Evolutionary conservation across 2,888 invertebrate species (phyloP).

Genomic region (Odontomyia ornata): DNA sequence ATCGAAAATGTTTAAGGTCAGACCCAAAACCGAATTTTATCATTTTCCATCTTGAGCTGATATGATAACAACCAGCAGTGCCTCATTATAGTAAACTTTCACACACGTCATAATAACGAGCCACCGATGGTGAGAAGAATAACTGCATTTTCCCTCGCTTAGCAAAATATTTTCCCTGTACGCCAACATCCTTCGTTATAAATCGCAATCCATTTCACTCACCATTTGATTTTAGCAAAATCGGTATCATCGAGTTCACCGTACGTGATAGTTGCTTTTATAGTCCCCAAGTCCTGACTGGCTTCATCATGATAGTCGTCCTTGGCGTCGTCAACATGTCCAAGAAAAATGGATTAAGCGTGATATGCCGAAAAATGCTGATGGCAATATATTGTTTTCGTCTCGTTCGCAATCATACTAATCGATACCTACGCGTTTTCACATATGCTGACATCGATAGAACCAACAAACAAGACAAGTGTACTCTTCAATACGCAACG

Average conservation of each 20-base stretch:
- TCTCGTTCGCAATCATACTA: neutral
- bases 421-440: neutral
- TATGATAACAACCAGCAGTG: too few relatives aligned
- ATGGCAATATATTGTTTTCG: conserved; percentile 34
- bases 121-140: too few relatives aligned
- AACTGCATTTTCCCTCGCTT: too few relatives aligned
- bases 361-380: conserved; percentile 36
- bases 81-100: too few relatives aligned
- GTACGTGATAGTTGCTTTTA: conserved; percentile 24
- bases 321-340: conserved; percentile 21
- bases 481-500: too few relatives aligned
- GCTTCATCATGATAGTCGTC: neutral
- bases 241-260: neutral
- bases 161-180: too few relatives aligned
- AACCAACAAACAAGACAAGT: too few relatives aligned
- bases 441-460: neutral
- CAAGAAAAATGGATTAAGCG: conserved; percentile 42
- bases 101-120: too few relatives aligned
- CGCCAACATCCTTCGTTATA: neutral
- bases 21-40: too few relatives aligned
- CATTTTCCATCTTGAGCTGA: too few relatives aligned
- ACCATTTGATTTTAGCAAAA: neutral
- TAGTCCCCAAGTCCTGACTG: neutral
- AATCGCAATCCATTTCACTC: conserved; percentile 9
- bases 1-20: too few relatives aligned